Conservation (phyloP, 2,888 invertebrate genomes). For the Scelioninae gen. 2 region DNA sequence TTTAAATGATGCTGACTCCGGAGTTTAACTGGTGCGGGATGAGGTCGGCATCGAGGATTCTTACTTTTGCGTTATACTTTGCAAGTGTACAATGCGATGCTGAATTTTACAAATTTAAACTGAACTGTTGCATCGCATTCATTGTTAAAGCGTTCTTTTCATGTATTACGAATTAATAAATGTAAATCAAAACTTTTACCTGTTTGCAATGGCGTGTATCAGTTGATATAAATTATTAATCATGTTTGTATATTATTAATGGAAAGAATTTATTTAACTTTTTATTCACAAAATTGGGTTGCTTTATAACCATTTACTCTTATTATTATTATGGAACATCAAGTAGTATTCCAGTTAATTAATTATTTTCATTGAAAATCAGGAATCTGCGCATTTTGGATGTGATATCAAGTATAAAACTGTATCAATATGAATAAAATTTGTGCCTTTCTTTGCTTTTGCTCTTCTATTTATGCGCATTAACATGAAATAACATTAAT, state of each 20-base stretch:
- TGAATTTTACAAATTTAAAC: conserved; percentile 29
- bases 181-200: conserved; percentile 18
- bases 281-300: not conserved
- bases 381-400: not conserved
- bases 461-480: no score
- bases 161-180: conserved; percentile 22
- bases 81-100: conserved; percentile 13
- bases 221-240: conserved; percentile 1
- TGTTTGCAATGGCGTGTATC: not conserved
- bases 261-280: not conserved
- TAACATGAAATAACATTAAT: no score
- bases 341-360: not conserved
- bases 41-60: conserved; percentile 19
- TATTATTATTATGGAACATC: not conserved
- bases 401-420: not conserved
- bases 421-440: not conserved
- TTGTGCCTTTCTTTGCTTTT: no score
- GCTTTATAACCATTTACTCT: not conserved
- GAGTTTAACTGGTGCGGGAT: conserved; percentile 22
- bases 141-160: conserved; percentile 22
- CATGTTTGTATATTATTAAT: not conserved
- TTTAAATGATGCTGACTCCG: conserved; percentile 12
- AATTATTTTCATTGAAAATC: not conserved
- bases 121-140: conserved; percentile 20
- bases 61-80: conserved; percentile 21